Conservation (phyloP, 2,113 vertebrate species). For the Jaculus jaculus region DNA sequence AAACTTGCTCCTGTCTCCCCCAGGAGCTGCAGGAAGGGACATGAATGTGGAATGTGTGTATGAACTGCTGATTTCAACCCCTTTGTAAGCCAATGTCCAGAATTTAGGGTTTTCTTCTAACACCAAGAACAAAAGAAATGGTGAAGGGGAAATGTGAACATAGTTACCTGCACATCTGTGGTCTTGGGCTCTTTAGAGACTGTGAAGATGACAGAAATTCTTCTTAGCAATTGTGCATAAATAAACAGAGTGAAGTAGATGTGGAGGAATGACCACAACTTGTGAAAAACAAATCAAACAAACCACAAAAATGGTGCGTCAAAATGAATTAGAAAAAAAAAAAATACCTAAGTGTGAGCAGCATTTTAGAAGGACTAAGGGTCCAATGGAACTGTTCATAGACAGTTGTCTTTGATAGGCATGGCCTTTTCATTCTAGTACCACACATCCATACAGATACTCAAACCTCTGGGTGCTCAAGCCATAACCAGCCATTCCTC, state of each 20-base stretch:
- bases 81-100: not conserved
- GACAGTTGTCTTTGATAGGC: no score
- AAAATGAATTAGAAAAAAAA: not conserved
- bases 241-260: slow-evolving; percentile 3
- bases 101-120: not conserved
- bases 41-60: not conserved
- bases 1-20: not conserved
- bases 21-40: not conserved
- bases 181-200: not conserved
- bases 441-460: no score
- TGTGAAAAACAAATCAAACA: not conserved
- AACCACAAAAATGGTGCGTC: slow-evolving; percentile 28
- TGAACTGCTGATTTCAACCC: not conserved
- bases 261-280: slow-evolving; percentile 19
- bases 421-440: not conserved
- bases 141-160: not conserved
- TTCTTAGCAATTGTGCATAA: slow-evolving; percentile 6
- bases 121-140: not conserved
- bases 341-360: no score
- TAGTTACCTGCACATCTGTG: not conserved
- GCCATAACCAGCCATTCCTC: not conserved
- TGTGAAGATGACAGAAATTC: not conserved
- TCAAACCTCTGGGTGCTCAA: no score
- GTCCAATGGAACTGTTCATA: not conserved
- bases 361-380: not conserved